Conservation (phyloP, 2,888 invertebrate genomes). For the Heterodera filipjevi region DNA sequence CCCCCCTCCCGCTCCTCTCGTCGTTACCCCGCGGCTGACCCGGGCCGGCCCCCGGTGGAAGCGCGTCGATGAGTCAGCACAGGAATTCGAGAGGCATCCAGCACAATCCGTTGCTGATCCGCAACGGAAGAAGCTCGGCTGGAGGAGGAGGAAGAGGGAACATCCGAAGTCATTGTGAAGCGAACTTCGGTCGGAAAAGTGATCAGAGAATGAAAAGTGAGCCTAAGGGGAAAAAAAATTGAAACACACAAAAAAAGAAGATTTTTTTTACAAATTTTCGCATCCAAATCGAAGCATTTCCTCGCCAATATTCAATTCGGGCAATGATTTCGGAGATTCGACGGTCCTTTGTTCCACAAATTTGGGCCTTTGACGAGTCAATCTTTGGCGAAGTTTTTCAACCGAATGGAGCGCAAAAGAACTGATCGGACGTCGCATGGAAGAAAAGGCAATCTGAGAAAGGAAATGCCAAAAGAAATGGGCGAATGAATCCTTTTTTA, state of each 20-base stretch:
- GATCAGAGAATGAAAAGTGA: conserved; percentile 31
- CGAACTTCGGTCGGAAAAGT: conserved; percentile 28
- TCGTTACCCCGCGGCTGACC: conserved; percentile 1
- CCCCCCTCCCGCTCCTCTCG: neutral
- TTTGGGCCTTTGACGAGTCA: conserved; percentile 7
- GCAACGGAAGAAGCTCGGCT: conserved; percentile 4
- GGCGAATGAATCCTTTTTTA: no score
- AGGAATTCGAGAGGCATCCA: conserved; percentile 45
- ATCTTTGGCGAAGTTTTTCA: conserved; percentile 35
- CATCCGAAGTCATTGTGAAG: neutral
- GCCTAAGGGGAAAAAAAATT: conserved; percentile 4
- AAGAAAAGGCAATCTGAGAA: conserved; percentile 53
- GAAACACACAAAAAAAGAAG: neutral
- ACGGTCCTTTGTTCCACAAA: neutral
- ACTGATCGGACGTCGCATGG: conserved; percentile 57
- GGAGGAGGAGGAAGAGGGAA: neutral
- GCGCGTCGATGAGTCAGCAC: conserved; percentile 31
- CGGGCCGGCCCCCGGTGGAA: conserved; percentile 20
- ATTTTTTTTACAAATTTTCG: conserved; percentile 49
- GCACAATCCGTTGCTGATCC: conserved; percentile 32
- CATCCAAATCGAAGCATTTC: conserved; percentile 58
- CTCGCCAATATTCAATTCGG: conserved; percentile 45
- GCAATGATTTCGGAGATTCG: neutral
- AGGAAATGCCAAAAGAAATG: neutral
- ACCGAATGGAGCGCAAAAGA: conserved; percentile 47